Conservation (phyloP, 2,888 invertebrate species). For the Halictus ligatus region DNA sequence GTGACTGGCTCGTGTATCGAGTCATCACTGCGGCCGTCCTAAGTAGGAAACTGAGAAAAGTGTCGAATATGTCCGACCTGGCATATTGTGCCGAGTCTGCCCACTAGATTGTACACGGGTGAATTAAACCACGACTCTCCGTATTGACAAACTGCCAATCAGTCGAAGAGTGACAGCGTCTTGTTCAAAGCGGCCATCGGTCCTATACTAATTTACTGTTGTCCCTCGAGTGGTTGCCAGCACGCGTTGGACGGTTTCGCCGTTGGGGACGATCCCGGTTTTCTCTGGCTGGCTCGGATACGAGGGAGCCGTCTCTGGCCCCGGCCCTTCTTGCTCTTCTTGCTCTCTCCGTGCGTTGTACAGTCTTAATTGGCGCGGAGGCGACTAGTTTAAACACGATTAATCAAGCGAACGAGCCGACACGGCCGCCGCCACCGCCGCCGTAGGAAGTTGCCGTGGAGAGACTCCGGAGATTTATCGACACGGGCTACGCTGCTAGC, state of each 20-base stretch:
- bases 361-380: constrained; percentile 81
- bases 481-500: constrained; percentile 43
- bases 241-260: constrained; percentile 41
- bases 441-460: constrained; percentile 54
- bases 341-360: constrained; percentile 54
- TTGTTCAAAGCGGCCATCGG: constrained; percentile 62
- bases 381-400: constrained; percentile 82
- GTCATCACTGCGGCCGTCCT: neutral
- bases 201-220: constrained; percentile 71
- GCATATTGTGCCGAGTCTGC: neutral
- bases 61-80: neutral
- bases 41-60: neutral
- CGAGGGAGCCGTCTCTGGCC: constrained; percentile 48
- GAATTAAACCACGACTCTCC: neutral
- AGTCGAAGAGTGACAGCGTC: constrained; percentile 23
- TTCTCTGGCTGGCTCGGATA: constrained; percentile 37
- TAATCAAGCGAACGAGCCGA: constrained; percentile 79
- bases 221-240: constrained; percentile 46
- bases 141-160: neutral
- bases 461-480: constrained; percentile 75
- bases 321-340: constrained; percentile 47
- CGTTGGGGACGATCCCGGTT: constrained; percentile 43
- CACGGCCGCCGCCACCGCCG: constrained; percentile 52
- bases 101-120: neutral
- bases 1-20: neutral